phyloP scores from a whole-genome alignment of 2,797 vertebrate species.

The Sebastes hopkinsi region DNA sequence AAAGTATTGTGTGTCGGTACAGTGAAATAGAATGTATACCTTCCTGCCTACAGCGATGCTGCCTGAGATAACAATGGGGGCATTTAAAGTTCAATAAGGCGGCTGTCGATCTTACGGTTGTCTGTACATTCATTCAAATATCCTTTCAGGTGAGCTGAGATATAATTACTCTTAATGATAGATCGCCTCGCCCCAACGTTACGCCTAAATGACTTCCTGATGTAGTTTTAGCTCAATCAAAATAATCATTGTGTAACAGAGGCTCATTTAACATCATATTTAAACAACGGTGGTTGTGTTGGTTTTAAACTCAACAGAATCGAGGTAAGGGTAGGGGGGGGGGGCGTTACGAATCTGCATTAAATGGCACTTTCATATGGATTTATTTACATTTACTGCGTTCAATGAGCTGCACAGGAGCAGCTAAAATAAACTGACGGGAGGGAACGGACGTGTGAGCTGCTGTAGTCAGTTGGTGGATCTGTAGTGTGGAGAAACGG shows the following conservation, averaged over 20 bases:
- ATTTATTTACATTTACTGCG: neutral
- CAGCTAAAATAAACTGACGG: neutral
- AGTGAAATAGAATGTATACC: neutral
- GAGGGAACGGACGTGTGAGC: too few species aligned
- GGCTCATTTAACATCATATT: neutral
- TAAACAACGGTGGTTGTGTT: neutral
- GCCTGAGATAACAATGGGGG: neutral
- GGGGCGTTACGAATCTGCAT: too few species aligned
- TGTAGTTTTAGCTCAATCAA: neutral
- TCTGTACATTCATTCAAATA: neutral
- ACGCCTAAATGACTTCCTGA: neutral
- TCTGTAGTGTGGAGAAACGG: neutral
- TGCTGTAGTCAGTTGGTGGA: neutral
- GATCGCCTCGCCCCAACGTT: neutral
- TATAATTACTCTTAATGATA: neutral
- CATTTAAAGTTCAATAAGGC: neutral
- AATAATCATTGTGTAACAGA: neutral
- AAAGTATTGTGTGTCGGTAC: neutral
- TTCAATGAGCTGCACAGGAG: neutral
- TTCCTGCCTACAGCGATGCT: neutral
- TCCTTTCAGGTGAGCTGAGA: too few species aligned
- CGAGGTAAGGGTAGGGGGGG: fast-evolving
- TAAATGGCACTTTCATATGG: neutral
- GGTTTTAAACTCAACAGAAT: too few species aligned
- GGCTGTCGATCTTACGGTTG: neutral